phyloP scores from a whole-genome alignment of 2,113 vertebrate species.

The Glaucidium brasilianum region DNA sequence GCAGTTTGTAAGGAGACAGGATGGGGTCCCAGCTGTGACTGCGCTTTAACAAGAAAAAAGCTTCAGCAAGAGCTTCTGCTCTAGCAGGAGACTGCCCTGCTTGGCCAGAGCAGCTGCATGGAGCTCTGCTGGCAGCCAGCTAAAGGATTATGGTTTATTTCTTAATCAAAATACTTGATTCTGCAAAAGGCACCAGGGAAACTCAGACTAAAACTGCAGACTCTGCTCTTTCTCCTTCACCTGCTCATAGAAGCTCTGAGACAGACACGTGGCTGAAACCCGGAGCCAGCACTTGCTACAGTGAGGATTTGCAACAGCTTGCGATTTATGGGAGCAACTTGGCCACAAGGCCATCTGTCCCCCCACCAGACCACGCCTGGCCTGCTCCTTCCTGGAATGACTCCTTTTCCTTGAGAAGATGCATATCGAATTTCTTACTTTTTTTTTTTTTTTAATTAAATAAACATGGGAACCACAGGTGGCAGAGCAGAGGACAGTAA shows the following conservation, averaged over 20 bases:
- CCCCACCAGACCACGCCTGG: neutral
- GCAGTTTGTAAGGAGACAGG: neutral
- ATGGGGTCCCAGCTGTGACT: neutral
- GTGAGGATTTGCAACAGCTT: neutral
- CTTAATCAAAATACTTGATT: neutral
- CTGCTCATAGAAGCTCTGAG: neutral
- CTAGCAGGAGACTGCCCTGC: neutral
- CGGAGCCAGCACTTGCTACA: neutral
- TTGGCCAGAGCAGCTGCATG: neutral
- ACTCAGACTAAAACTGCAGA: neutral
- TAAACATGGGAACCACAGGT: neutral
- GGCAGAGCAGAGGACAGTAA: neutral
- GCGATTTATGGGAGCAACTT: neutral
- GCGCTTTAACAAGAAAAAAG: neutral
- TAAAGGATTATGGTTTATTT: neutral
- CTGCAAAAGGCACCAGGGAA: neutral
- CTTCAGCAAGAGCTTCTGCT: neutral
- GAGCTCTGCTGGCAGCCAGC: neutral
- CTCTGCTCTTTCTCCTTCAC: neutral
- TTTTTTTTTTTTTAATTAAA: neutral
- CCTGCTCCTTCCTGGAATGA: neutral
- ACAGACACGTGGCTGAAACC: neutral
- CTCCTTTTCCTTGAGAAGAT: neutral
- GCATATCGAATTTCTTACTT: neutral
- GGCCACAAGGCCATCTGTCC: neutral